Evolutionary conservation across 2,113 vertebrate genomes (phyloP).

Genomic region (Sardina pilchardus): DNA sequence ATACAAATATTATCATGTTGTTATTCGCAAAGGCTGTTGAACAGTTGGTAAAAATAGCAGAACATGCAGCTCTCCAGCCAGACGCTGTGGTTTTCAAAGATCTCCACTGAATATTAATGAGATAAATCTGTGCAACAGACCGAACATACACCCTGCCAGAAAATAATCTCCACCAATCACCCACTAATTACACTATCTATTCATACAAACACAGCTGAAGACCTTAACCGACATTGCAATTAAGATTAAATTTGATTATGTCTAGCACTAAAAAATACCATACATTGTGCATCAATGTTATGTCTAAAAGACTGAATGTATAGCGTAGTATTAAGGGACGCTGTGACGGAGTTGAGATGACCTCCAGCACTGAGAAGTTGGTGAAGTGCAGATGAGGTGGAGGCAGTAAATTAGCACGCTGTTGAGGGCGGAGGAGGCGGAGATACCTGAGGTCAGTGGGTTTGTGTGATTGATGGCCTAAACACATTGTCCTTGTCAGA

Average conservation of each 20-base stretch:
- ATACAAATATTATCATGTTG: no score
- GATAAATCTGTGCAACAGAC: background rate
- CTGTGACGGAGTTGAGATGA: background rate
- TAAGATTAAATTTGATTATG: background rate
- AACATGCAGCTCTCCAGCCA: no score
- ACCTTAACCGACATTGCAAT: background rate
- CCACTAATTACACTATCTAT: background rate
- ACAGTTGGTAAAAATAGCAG: no score
- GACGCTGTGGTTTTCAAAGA: no score
- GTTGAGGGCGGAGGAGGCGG: background rate
- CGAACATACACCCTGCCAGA: background rate
- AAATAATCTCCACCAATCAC: background rate
- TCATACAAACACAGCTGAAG: background rate
- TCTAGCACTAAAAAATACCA: background rate
- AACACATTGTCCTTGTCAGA: conserved; percentile 31
- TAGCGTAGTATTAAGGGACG: background rate
- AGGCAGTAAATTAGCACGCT: background rate
- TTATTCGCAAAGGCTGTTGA: no score
- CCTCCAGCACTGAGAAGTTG: background rate
- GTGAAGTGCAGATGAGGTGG: background rate
- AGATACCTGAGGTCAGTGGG: conserved; percentile 11
- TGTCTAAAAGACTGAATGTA: background rate
- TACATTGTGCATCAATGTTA: background rate
- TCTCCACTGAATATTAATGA: no score
- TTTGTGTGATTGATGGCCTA: conserved; percentile 14